Base-by-base conservation (phyloP, 2,888 invertebrate genomes). In the Gari tellinella region DNA sequence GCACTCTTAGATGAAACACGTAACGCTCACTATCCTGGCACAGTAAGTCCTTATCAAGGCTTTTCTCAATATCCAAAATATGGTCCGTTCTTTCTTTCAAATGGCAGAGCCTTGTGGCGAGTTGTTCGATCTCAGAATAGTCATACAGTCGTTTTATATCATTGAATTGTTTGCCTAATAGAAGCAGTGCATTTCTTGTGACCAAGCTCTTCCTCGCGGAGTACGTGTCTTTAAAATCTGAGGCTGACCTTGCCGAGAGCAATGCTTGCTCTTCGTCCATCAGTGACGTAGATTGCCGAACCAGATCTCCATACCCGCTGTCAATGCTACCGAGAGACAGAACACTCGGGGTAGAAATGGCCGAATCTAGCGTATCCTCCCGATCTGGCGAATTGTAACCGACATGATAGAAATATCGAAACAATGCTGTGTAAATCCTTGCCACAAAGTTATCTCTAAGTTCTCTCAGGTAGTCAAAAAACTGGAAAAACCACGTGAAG, bases 61-160 rank as follows among this genome's bases (percentile, higher is more conserved):
- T 78, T 15, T 78, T 82, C 56, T 88, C 88, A 37, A 82, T 80
- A 49, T 86, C 87, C 12, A 88, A 63, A 15, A 88, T 66, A 51
- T 80, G 81, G 25, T 87, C 87, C 26, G 85, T 60, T 21, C 85
- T 77, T 23, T 86, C 87, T 62, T 86, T 86, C 0, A 88, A 53
- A 41, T 81, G 84, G 3, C 82, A 81, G 19, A 89, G 65, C 60
- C 88, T 75, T 25, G 83, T 78, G 7, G 86, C 83, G 3, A 87
- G 69, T 17, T 82, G 83, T 56, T 88, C 86, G 7, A 87, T 73
- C 17, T 86, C 88, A 0, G 85, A 67, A 3, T 83, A 84, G 58
- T 89, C 89, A 56, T 88, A 89, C 14, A 89, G 66, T 14, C 82
- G 65, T 60, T 84, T 85, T 14, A 89, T 84, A 43, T 88, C 88